Evolutionary conservation across 2,797 vertebrate species (phyloP).

Genomic region (Bufotes viridis): DNA sequence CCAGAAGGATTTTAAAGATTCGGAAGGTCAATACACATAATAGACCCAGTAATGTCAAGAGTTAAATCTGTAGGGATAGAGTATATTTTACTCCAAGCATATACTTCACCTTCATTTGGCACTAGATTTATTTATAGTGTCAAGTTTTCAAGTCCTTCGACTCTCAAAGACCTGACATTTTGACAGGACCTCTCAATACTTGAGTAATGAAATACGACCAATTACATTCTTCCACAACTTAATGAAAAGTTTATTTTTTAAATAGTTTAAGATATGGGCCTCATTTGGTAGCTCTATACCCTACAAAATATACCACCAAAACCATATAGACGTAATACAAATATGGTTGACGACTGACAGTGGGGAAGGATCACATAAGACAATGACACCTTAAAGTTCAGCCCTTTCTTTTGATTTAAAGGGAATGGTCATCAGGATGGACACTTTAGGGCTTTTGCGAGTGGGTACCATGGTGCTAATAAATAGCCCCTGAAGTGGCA

Average conservation of each 20-base stretch:
- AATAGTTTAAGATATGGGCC: neutral
- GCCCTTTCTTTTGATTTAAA: neutral
- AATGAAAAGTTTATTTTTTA: neutral
- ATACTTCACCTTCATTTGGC: neutral
- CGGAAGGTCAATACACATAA: neutral
- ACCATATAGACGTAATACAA: neutral
- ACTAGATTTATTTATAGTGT: neutral
- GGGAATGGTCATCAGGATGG: neutral
- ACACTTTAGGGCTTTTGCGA: neutral
- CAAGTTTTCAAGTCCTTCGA: neutral
- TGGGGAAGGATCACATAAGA: neutral
- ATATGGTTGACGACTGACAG: neutral
- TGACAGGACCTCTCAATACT: slow-evolving; percentile 8
- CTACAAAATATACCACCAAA: neutral
- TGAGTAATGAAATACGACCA: neutral
- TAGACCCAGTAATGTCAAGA: neutral
- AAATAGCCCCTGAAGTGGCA: neutral
- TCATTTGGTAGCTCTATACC: neutral
- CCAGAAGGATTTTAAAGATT: neutral
- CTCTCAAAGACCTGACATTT: neutral
- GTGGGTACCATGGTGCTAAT: neutral
- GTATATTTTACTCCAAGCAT: neutral
- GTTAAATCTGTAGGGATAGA: neutral
- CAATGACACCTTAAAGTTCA: neutral
- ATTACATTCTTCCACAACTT: neutral